Base-by-base conservation (phyloP, 2,888 invertebrate species). In the Dryobotodes eremita region DNA sequence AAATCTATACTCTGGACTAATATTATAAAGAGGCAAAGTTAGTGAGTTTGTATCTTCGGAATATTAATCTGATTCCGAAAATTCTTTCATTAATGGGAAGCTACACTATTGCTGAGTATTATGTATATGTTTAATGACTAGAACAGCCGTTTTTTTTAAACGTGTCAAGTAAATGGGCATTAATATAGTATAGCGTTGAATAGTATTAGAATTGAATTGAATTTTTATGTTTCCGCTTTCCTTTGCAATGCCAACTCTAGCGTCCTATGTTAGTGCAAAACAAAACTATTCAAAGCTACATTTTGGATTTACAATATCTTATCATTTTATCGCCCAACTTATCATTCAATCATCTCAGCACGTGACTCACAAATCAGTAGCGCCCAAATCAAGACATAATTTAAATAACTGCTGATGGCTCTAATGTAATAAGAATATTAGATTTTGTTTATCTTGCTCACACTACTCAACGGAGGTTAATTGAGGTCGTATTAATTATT, bases 401-500 rank as follows among this genome's bases (percentile, higher is more conserved):
- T 78, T 26, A 50, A 59, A 62, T 65, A 70, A 77, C 69, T 23
- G 31, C 53, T 59, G 69, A 85, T 75, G 74, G 36, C 15, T 61
- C 23, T 61, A 83, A 48, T n/a, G 71, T 72, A 75, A 72, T 69
- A 73, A 84, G 68, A 84, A 82, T 74, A 76, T 82, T 65, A 48
- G 68, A 78, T 78, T 42, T 72, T 82, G 72, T 78, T 75, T 75
- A 78, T 78, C 70, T 82, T 82, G 72, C 55, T 64, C 61, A 50
- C 61, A 36, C 36, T 53, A 61, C 74, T 42, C 64, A 53, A 46
- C 23, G 31, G 55, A 83, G 76, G 79, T 76, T 79, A 77, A 83
- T 83, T 75, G 86, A 75, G 85, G 83, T 79, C 72, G 71, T 62
- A 85, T 86, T 72, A 10, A 83, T 86, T 36, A 86, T 86, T 61